phyloP scores from a whole-genome alignment of 1,140 invertebrate genomes.

The Caenorhabditis remanei region DNA sequence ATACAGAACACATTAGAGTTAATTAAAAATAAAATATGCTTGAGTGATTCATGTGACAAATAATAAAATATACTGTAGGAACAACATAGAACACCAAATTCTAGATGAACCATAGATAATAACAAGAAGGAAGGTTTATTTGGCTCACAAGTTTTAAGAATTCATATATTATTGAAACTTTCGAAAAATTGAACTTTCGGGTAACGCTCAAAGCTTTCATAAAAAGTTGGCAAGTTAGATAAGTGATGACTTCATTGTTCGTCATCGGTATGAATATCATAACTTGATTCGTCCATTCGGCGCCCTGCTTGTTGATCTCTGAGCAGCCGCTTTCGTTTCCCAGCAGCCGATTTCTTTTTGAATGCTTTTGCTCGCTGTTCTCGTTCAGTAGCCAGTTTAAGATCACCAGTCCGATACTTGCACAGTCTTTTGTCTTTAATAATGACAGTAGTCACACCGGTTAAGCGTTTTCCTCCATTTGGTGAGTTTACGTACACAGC shows the following conservation, averaged over 20 bases:
- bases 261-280: constrained; percentile 4
- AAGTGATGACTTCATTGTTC: neutral
- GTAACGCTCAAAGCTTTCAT: neutral
- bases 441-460: neutral
- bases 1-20: constrained; percentile 1
- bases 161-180: too few relatives aligned
- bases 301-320: neutral
- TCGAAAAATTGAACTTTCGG: neutral
- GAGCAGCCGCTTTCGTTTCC: neutral
- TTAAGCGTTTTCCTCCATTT: constrained; percentile 10
- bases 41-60: neutral
- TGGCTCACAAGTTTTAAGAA: too few relatives aligned
- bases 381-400: constrained; percentile 71
- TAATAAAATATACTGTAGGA: neutral
- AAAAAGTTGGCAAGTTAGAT: neutral
- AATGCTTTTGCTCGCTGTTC: constrained; percentile 67
- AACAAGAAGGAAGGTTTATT: too few relatives aligned
- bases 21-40: neutral
- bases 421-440: constrained; percentile 26
- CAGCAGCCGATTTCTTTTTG: neutral
- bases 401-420: constrained; percentile 7
- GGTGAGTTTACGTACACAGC: constrained; percentile 22
- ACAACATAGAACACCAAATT: too few relatives aligned
- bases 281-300: neutral
- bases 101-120: too few relatives aligned